Evolutionary conservation across 1,140 invertebrate species (phyloP), one percentile per base, ranked within the genome.

Genomic region (Charaxes varanes): DNA sequence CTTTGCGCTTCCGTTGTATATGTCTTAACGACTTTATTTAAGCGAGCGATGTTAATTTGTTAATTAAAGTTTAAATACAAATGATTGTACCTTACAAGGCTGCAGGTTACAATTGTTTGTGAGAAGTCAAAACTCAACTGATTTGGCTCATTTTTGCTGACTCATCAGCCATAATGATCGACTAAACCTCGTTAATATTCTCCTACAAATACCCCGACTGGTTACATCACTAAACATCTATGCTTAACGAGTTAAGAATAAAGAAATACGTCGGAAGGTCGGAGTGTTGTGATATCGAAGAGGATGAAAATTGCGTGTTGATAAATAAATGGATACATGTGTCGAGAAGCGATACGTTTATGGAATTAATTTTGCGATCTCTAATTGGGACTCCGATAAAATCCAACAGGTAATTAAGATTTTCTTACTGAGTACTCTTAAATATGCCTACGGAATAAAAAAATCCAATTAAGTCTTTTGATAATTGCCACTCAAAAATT

Each of bases 101-200:
- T 11, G 24, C 13, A 8, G 10, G 35, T 13, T 19, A 4, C 7
- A 2, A 19, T 28, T 26, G 24, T 33, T 41, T 16, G 13, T n/a
- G 19, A 23, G 7, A 6, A 24, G 14, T 23, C 11, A 21, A 30
- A 14, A 40, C 4, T 30, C 11, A 12, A n/a, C n/a, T n/a, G 22
- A 38, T 38, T 38, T 38, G 15, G 35, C 23, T 5, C 28, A 6
- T 41, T 45, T 45, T 6, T 45, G 42, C 23, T 22, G 34, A 45
- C 26, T 45, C 42, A 45, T 34, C 21, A 34, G 8, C 2, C 27
- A 11, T 45, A 45, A 45, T 45, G 42, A 45, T n/a, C n/a, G n/a
- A n/a, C n/a, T n/a, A n/a, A n/a, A n/a, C n/a, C n/a, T n/a, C n/a
- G n/a, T n/a, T n/a, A n/a, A n/a, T n/a, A n/a, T n/a, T n/a, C n/a